phyloP scores from a whole-genome alignment of 2,888 invertebrate species.

The Incurvaria masculella region DNA sequence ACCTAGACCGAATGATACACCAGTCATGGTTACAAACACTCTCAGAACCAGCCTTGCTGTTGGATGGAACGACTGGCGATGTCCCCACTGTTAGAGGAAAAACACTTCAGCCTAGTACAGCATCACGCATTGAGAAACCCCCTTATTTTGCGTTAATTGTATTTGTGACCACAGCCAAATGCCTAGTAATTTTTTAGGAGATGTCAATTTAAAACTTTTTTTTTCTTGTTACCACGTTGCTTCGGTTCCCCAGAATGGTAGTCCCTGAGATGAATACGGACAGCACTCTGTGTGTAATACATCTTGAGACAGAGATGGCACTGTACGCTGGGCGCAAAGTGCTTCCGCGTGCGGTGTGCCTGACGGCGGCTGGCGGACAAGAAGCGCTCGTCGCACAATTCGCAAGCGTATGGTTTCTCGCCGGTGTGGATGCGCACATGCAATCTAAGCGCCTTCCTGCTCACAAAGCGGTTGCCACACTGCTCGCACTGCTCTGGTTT shows the following conservation, averaged over 20 bases:
- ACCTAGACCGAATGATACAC: no score
- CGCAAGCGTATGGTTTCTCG: neutral
- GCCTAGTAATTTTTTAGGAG: no score
- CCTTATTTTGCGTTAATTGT: no score
- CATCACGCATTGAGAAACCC: no score
- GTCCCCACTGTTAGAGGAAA: no score
- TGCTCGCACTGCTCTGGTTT: neutral
- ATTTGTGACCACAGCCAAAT: no score
- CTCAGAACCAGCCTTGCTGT: no score
- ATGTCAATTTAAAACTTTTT: no score
- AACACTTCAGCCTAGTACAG: no score
- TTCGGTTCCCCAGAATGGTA: neutral
- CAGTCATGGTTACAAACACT: no score
- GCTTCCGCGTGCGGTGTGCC: neutral
- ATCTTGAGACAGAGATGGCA: neutral
- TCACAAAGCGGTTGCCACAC: neutral
- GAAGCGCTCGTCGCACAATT: neutral
- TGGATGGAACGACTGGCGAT: no score
- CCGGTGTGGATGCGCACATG: neutral
- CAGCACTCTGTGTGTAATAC: neutral
- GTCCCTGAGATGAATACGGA: neutral
- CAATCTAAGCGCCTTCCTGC: neutral
- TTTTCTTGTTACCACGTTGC: neutral
- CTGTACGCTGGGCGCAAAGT: neutral
- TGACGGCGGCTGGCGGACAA: slow-evolving; percentile 10